phyloP scores from a whole-genome alignment of 2,888 invertebrate species.

The Phyllotreta striolata region DNA sequence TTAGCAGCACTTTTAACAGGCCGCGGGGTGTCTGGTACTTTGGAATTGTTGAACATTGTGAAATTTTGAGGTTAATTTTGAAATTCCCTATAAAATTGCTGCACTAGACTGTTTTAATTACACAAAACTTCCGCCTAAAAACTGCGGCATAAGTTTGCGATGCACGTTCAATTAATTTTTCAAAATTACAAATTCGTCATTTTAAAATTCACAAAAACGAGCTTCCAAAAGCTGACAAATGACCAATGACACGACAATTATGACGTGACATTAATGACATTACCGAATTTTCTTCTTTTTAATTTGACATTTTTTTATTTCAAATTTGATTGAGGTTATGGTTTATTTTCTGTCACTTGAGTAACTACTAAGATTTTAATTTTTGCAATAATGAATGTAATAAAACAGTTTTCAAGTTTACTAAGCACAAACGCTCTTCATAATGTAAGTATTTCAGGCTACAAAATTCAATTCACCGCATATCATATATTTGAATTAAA shows the following conservation, averaged over 20 bases:
- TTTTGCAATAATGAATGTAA: constrained; percentile 15
- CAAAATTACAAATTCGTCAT: constrained; percentile 39
- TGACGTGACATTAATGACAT: background rate
- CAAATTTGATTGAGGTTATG: no score
- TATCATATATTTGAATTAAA: no score
- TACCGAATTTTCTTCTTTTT: background rate
- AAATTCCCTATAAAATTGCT: background rate
- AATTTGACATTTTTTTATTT: background rate
- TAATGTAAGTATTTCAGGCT: constrained; percentile 15
- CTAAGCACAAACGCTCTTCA: constrained; percentile 14
- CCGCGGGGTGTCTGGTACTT: constrained; percentile 32
- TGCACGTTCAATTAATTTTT: constrained; percentile 15
- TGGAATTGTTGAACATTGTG: constrained; percentile 41
- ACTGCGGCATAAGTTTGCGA: background rate
- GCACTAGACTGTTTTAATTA: background rate
- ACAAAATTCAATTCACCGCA: no score
- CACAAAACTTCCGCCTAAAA: background rate
- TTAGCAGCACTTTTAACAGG: constrained; percentile 25
- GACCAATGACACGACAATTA: constrained; percentile 2
- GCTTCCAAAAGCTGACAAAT: background rate
- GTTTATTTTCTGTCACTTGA: no score
- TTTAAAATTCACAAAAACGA: constrained; percentile 35
- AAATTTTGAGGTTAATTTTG: constrained; percentile 26
- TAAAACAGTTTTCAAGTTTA: constrained; percentile 20
- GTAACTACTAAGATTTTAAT: no score